Conservation (phyloP, 2,888 invertebrate genomes). For the Apamea monoglypha region DNA sequence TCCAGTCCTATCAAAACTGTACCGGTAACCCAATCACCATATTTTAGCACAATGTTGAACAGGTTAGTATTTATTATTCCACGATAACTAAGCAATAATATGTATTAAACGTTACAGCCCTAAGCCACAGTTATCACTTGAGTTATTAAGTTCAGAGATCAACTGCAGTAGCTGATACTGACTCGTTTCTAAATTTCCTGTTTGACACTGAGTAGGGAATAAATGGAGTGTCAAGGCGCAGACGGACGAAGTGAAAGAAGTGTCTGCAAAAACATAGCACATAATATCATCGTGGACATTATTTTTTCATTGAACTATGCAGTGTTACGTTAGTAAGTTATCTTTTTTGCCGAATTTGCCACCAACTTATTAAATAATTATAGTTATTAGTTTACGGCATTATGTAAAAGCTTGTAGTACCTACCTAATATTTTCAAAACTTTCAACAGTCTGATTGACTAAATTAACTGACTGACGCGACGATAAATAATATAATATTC, state of each 20-base stretch:
- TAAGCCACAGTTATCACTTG: constrained; percentile 47
- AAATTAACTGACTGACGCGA: not conserved
- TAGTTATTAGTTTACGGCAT: not conserved
- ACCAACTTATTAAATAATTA: not conserved
- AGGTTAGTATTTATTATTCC: constrained; percentile 29
- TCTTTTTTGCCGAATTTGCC: not conserved
- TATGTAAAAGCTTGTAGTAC: not conserved
- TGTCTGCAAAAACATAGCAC: not conserved
- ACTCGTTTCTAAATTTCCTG: constrained; percentile 48
- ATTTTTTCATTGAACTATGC: not conserved
- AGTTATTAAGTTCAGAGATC: constrained; percentile 62
- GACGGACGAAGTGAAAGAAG: not conserved
- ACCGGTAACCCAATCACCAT: constrained; percentile 1
- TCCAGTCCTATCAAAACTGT: constrained; percentile 2
- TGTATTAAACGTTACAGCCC: constrained; percentile 8
- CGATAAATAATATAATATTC: not conserved
- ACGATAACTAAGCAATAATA: constrained; percentile 33
- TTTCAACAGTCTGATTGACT: not conserved
- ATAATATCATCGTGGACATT: not conserved
- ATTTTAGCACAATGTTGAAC: constrained; percentile 17
- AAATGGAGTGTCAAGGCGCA: not conserved
- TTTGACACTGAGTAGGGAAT: constrained; percentile 12
- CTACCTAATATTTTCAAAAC: not conserved
- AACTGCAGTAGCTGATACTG: constrained; percentile 48
- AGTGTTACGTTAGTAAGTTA: not conserved